A percentile compares a stretch with the other conserved stretches of the same genome.
Conservation (phyloP, 2,888 invertebrate species). For the Acanthosoma haemorrhoidale region DNA sequence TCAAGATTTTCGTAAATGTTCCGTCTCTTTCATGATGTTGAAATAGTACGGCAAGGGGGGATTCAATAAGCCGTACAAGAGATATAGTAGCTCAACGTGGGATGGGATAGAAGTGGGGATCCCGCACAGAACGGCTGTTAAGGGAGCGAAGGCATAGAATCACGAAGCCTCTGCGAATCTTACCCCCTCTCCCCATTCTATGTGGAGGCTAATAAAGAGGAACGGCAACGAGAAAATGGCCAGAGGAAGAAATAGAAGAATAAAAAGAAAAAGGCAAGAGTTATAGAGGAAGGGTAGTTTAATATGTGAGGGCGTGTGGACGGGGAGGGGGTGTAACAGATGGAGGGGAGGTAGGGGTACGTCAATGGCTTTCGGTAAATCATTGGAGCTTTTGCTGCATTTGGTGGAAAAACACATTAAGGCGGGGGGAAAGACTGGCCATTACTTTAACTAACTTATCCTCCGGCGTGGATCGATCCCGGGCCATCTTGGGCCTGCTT, state of each 20-base stretch:
- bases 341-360: background rate
- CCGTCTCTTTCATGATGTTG: too few species aligned
- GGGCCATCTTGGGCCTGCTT: background rate
- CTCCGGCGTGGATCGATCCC: background rate
- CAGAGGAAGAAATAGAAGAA: background rate
- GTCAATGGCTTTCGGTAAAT: slow-evolving; percentile 11
- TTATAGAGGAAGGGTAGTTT: slow-evolving; percentile 13
- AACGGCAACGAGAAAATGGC: background rate
- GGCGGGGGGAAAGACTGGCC: background rate
- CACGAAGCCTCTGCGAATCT: background rate
- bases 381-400: background rate
- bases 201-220: background rate
- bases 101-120: too few species aligned
- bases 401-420: slow-evolving; percentile 13
- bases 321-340: background rate
- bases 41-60: too few species aligned
- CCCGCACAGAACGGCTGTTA: background rate
- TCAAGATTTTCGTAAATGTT: too few species aligned
- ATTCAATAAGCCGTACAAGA: too few species aligned
- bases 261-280: slow-evolving; percentile 1
- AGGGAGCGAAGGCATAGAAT: too few species aligned
- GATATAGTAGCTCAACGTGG: too few species aligned
- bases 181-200: background rate
- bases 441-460: slow-evolving; percentile 26
- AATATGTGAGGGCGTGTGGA: slow-evolving; percentile 3